Percentiles rank a stretch among this genome's conserved stretches.
Evolutionary conservation across 2,797 vertebrate genomes (phyloP).

Genomic region (Orestias chungarensis): DNA sequence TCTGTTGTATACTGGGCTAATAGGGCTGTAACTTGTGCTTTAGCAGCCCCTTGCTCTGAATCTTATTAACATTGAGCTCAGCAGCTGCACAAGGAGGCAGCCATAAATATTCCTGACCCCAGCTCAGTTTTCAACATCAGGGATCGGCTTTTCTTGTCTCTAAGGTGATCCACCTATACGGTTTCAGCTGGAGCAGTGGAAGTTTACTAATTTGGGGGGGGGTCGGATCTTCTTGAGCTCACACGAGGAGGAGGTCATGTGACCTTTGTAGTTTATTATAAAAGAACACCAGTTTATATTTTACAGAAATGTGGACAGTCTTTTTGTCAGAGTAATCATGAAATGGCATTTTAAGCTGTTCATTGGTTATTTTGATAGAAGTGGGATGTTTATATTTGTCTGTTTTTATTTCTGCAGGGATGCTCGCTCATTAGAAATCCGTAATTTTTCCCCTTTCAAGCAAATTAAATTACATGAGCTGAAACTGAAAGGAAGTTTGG

Average conservation of each 20-base stretch:
- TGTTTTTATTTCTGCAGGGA: not conserved
- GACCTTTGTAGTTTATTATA: not conserved
- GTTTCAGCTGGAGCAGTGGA: constrained; percentile 25
- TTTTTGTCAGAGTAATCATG: constrained; percentile 12
- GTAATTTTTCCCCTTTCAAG: not conserved
- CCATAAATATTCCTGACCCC: constrained; percentile 13
- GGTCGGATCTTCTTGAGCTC: constrained; percentile 12
- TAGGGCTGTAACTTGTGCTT: not conserved
- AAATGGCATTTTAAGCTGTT: constrained; percentile 31
- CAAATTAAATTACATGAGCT: not conserved
- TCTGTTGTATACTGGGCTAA: not conserved
- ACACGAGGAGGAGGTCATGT: not conserved
- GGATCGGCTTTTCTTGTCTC: constrained; percentile 19
- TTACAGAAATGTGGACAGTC: not conserved
- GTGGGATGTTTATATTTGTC: not conserved
- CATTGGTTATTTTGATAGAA: constrained; percentile 48
- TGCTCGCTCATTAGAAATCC: not conserved
- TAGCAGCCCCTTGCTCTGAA: not conserved
- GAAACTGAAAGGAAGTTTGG: not conserved
- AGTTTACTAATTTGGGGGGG: constrained; percentile 27
- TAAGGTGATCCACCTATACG: constrained; percentile 3
- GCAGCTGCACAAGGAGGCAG: not conserved
- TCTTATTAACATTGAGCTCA: constrained; percentile 17
- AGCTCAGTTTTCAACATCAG: constrained; percentile 36
- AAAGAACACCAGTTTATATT: constrained; percentile 6